Conservation (phyloP, 2,113 vertebrate species). For the Craseonycteris thonglongyai region DNA sequence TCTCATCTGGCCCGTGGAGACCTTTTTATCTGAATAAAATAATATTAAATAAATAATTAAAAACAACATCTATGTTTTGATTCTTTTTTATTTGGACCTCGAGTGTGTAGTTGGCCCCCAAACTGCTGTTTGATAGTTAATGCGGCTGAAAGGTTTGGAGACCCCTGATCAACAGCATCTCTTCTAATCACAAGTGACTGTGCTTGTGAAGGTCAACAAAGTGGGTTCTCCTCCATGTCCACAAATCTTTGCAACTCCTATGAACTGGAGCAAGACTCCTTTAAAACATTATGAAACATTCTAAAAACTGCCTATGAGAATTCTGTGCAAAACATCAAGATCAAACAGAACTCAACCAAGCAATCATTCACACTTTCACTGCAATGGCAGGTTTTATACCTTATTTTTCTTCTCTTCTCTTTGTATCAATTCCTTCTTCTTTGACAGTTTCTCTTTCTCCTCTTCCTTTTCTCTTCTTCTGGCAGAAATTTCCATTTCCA, state of each 20-base stretch:
- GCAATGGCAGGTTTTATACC: slow-evolving; percentile 66
- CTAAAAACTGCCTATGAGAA: not conserved
- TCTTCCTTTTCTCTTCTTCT: slow-evolving; percentile 84
- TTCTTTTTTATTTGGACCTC: too few relatives aligned
- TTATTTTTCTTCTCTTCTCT: slow-evolving; percentile 85
- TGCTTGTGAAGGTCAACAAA: not conserved
- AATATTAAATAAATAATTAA: too few relatives aligned
- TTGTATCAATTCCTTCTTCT: slow-evolving; percentile 78
- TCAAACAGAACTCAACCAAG: not conserved
- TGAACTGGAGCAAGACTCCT: not conserved
- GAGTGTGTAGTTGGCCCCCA: too few relatives aligned
- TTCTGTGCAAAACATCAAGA: not conserved
- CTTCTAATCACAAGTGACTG: not conserved
- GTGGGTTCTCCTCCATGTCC: not conserved
- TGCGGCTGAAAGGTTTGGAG: too few relatives aligned
- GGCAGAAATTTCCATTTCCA: slow-evolving; percentile 86
- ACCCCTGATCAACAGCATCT: rapidly evolving
- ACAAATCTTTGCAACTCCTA: not conserved
- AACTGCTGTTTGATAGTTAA: too few relatives aligned
- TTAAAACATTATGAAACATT: not conserved
- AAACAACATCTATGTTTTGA: too few relatives aligned
- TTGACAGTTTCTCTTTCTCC: slow-evolving; percentile 80
- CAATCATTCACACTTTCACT: not conserved
- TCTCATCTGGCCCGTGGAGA: too few relatives aligned
- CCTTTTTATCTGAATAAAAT: too few relatives aligned